Conservation (phyloP, 2,888 invertebrate species). For the Galerucella nymphaeae region DNA sequence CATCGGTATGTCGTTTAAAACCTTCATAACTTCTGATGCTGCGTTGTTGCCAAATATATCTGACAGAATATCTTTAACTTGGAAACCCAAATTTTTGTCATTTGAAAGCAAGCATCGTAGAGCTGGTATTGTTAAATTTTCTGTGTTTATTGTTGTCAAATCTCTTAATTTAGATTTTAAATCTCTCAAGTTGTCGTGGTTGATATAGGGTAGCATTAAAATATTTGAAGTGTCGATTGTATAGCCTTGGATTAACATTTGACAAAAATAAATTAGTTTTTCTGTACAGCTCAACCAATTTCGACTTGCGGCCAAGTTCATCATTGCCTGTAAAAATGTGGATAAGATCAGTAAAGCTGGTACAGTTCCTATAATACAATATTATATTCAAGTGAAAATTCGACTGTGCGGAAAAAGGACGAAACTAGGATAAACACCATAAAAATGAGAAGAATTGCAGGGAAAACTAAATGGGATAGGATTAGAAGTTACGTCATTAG, state of each 20-base stretch:
- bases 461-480: no score
- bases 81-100: conserved; percentile 32
- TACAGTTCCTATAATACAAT: no score
- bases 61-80: conserved; percentile 51
- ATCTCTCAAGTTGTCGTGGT: conserved; percentile 71
- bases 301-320: conserved; percentile 90
- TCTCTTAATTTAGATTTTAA: conserved; percentile 67
- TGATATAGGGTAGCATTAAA: conserved; percentile 81
- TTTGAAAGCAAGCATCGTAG: conserved; percentile 37
- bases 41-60: conserved; percentile 43
- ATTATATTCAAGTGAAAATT: no score
- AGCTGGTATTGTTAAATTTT: conserved; percentile 35
- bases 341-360: no score
- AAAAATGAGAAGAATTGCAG: no score
- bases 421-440: no score
- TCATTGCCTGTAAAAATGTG: conserved; percentile 82
- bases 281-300: conserved; percentile 90
- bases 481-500: no score
- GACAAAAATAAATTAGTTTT: conserved; percentile 81
- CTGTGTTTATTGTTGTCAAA: conserved; percentile 20
- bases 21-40: conserved; percentile 53
- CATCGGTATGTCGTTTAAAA: conserved; percentile 57
- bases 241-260: conserved; percentile 91
- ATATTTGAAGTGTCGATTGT: conserved; percentile 85
- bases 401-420: no score